Evolutionary conservation across 2,888 invertebrate species (phyloP), one percentile per base, ranked within the genome.

Genomic region (Apantesis nais): DNA sequence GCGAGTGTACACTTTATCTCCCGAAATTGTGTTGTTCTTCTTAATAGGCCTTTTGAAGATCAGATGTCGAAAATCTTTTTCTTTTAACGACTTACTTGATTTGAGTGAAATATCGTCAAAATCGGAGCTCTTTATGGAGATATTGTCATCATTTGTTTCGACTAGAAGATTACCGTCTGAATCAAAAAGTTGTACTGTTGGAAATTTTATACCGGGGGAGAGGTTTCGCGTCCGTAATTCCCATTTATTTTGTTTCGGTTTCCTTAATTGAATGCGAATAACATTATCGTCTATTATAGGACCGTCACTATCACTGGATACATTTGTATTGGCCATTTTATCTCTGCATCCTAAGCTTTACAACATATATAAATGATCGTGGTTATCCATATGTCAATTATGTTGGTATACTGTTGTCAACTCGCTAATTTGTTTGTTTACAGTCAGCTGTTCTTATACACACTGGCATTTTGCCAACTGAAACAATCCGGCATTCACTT

Each of bases 191-290:
- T 96, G 96, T 87, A 96, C 95, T 72, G 95, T 95, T 48, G 96
- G 96, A 79, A 96, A 93, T 81, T 90, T 90, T 76, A 96, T 92
- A 81, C 95, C 95, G 60, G 96, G 96, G 70, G 96, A 96, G 71
- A 95, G 95, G 89, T 96, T 96, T 78, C 96, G 95, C 58, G 96
- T 96, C 62, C 96, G 94, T 77, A 96, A 88, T 88, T 96, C 96
- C 96, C 96, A 96, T 90, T 96, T 96, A 90, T 95, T 96, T 79
- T 95, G 95, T 84, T 91, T 94, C 65, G 96, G 96, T 88, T 96
- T 96, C 84, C 95, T 93, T 77, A 96, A 90, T 88, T 96, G 96
- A 79, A 96, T 95, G 73, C 95, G 93, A 83, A 96, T 96, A 79
- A 96, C 91, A 81, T 96, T 96, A 80, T 95, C 93, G 77, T 94